Base-by-base conservation (phyloP, 2,797 vertebrate species). In the Chiroxiphia lanceolata region DNA sequence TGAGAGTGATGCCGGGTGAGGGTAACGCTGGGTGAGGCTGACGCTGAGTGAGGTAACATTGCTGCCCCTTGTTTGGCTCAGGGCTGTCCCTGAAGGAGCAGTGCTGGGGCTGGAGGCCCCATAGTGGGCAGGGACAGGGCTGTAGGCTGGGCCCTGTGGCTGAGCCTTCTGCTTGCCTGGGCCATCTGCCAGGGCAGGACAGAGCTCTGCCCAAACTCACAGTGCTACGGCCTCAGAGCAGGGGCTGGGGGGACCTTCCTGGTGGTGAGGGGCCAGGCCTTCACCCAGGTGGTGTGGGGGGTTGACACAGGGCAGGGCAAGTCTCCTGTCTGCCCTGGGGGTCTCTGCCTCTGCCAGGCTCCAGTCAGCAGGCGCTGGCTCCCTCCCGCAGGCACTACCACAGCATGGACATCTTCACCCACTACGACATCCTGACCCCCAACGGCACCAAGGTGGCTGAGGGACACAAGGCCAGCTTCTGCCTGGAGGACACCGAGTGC, bases 381-480 rank as follows among this genome's bases (percentile, higher is more conserved):
- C n/a, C 38, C 36, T 97, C 83, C 60, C 13, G 19, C 94, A 99
- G 99, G 95, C 99, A 99, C 97, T 99, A 99, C 96, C 99, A 99
- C 98, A 99, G 99, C 92, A 99, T 99, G 99, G 99, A 99, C 47
- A 98, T 99, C 90, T 99, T 99, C 97, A 99, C 99, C 31, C 98
- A 99, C 97, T 99, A 99, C 0, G 99, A 99, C 54, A 98, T 99
- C 94, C 97, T 99, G 87, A 99, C 98, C 9, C 94, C 98, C 83
- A 99, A 99, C 0, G 99, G 99, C 48, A 99, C 98, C 92, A 99
- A 98, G 95, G 99, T 99, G 96, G 99, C 99, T 0, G 99, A 99
- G 56, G 99, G 99, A 82, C 99, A 99, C 98, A 99, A 99, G 95
- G 99, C 99, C 94, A 99, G 99, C 93, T 99, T 99, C 98, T 99